Base-by-base conservation (phyloP, 2,113 vertebrate species). In the Brienomyrus longianalis region DNA sequence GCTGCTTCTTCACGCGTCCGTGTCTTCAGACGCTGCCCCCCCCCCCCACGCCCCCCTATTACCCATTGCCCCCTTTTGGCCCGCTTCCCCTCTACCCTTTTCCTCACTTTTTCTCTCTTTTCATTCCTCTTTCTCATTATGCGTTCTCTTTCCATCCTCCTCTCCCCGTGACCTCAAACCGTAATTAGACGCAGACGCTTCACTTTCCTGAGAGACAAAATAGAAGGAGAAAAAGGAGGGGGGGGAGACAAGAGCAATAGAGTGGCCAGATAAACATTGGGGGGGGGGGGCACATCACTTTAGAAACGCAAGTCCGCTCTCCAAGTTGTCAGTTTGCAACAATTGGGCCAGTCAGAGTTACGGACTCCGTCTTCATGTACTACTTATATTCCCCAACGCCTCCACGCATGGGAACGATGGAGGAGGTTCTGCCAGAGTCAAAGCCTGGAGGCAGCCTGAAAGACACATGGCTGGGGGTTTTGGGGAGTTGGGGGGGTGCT, bases 101-200 rank as follows among this genome's bases (percentile, higher is more conserved):
- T 91, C 80, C 74, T 83, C 70, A 90, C 90, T 88, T 91, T 93
- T 91, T 87, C 91, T 91, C 92, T 91, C 86, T 90, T 66, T 91
- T 50, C 54, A 1, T 89, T 48, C 83, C 27, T 74, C 74, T 90
- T 86, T 35, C 88, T 62, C 92, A 83, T 92, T 91, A 11, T 8
- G 21, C 2, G 91, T n/a, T 91, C 91, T 80, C 89, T 87, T 83
- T 89, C 45, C 35, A 90, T 92, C 70, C 80, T 7, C 87, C 90
- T 93, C 90, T 54, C 89, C 92, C 93, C 92, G 90, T 91, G 91
- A 91, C 92, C 90, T 92, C 92, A 88, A 88, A 77, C 0, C 87
- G 83, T 95, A 93, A 95, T 95, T 93, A 93, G 94, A 93, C 90
- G 83, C 94, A 95, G 94, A 90, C 89, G 31, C 90, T 88, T 54